These are phyloP conservation scores for Morpho helenor DNA, from an alignment of 2,888 invertebrate genomes.

Conservation along the genomic window DNA sequence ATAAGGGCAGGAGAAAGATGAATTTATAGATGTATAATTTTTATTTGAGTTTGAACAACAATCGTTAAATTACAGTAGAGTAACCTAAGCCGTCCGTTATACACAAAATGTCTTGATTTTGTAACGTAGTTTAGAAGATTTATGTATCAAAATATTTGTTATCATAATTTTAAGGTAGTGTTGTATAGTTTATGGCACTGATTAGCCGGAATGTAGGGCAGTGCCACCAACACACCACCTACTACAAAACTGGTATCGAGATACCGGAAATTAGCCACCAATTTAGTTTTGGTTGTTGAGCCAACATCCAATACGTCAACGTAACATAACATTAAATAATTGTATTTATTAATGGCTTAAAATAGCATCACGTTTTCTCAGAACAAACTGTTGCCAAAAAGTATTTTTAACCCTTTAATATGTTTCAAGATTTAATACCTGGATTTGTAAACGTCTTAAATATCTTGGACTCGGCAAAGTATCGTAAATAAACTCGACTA, in stretches of 20 bases:
- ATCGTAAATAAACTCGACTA: not conserved
- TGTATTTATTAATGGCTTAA: slow-evolving; percentile 13
- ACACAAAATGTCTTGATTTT: slow-evolving; percentile 10
- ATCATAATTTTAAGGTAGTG: slow-evolving; percentile 25
- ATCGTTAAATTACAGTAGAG: not conserved
- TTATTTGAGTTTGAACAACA: not conserved
- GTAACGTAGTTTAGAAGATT: slow-evolving; percentile 23
- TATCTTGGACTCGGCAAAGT: not conserved
- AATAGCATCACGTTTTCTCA: slow-evolving; percentile 18
- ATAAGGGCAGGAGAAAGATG: no score
- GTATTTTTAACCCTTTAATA: slow-evolving; percentile 9
- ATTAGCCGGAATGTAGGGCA: slow-evolving; percentile 27
- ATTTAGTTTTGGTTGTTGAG: slow-evolving; percentile 18
- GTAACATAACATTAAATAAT: slow-evolving; percentile 13
- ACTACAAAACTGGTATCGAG: slow-evolving; percentile 20
- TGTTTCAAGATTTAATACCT: slow-evolving; percentile 1
- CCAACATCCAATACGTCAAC: slow-evolving; percentile 17
- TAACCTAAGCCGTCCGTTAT: slow-evolving; percentile 2
- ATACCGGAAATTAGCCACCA: slow-evolving; percentile 22
- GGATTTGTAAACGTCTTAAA: not conserved
- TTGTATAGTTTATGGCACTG: slow-evolving; percentile 25
- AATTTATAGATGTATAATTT: no score
- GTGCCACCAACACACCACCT: slow-evolving; percentile 30
- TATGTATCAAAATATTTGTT: slow-evolving; percentile 28
- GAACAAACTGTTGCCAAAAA: slow-evolving; percentile 19